phyloP scores from a whole-genome alignment of 2,113 vertebrate genomes.

The Tachysurus vachellii region DNA sequence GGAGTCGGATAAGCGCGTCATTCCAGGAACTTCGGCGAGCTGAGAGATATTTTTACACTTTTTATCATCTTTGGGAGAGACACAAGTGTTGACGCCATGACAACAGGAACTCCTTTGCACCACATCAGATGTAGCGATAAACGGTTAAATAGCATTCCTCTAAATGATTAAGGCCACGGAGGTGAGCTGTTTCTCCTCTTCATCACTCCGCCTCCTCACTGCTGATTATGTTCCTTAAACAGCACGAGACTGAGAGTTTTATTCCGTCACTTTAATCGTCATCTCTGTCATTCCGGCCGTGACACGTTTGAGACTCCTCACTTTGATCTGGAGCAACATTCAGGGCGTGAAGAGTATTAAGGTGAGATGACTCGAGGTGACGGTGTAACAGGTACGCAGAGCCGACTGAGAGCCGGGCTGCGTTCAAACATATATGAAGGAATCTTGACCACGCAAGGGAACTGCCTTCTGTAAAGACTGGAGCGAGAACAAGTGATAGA shows the following conservation, averaged over 20 bases:
- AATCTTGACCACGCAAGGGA: not conserved
- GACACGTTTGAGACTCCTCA: not conserved
- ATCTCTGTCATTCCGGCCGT: too few species aligned
- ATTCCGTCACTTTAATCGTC: not conserved
- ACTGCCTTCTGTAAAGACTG: not conserved
- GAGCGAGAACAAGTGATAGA: not conserved
- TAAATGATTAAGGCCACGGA: not conserved
- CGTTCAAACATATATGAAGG: not conserved
- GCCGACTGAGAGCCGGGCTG: not conserved
- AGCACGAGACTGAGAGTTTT: not conserved
- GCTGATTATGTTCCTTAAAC: not conserved
- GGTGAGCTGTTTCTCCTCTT: not conserved
- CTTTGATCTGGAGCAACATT: not conserved
- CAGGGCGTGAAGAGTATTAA: not conserved
- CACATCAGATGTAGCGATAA: not conserved
- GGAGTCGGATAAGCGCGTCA: not conserved
- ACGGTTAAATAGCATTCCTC: not conserved
- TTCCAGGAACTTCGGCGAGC: too few species aligned
- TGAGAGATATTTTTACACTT: not conserved
- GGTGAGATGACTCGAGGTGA: not conserved
- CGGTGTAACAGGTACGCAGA: not conserved
- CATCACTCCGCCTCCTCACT: not conserved
- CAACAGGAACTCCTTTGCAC: not conserved
- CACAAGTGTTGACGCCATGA: too few species aligned
- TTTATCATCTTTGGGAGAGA: not conserved